Evolutionary conservation across 1,140 invertebrate genomes (phyloP).

Genomic region (Drosophila leontia): DNA sequence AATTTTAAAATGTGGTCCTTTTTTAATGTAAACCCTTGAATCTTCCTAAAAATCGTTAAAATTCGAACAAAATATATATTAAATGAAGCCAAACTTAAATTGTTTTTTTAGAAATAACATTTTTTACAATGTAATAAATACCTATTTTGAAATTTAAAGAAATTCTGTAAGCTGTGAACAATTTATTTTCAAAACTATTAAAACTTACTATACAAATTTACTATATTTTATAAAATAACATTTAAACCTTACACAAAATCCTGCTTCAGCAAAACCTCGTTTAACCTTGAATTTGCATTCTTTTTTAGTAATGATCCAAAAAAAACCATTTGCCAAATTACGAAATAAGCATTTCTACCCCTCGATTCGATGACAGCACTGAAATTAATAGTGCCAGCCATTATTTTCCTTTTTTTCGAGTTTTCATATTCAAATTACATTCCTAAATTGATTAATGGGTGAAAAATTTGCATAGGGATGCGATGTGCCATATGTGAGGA

Average conservation of each 20-base stretch:
- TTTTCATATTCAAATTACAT: slow-evolving; percentile 61
- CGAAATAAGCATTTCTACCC: slow-evolving; percentile 11
- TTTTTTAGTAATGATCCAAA: neutral
- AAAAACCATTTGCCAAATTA: slow-evolving; percentile 30
- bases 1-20: too few species aligned
- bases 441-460: slow-evolving; percentile 67
- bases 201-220: neutral
- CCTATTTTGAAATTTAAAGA: too few species aligned
- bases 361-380: slow-evolving; percentile 35
- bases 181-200: too few species aligned
- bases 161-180: too few species aligned
- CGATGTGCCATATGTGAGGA: slow-evolving; percentile 67
- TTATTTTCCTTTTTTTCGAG: slow-evolving; percentile 5
- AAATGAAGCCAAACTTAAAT: too few species aligned
- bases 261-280: neutral
- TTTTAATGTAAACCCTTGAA: neutral
- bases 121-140: too few species aligned
- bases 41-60: neutral
- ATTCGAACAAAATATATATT: too few species aligned
- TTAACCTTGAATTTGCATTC: neutral
- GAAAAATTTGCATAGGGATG: slow-evolving; percentile 71
- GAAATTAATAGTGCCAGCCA: slow-evolving; percentile 35
- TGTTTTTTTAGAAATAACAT: too few species aligned
- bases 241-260: neutral
- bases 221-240: neutral